Percentiles rank a stretch among this genome's conserved stretches.
These are phyloP conservation scores for Ameiurus melas DNA, from an alignment of 2,113 vertebrate species.

Conservation along the genomic window DNA sequence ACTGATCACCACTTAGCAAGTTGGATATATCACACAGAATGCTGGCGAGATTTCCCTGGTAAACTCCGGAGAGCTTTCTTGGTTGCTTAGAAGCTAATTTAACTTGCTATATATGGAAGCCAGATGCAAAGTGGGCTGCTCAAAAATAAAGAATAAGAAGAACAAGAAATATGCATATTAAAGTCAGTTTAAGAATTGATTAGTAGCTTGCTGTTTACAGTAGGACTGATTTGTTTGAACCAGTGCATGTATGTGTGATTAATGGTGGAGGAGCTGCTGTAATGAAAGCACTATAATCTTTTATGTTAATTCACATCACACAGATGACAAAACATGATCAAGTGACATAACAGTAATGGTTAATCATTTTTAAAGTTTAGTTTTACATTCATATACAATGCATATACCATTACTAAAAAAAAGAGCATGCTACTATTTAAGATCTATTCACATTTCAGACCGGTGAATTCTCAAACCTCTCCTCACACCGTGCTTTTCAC, in stretches of 20 bases:
- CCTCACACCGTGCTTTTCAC: conserved; percentile 68
- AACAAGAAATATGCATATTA: not conserved
- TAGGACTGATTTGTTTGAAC: not conserved
- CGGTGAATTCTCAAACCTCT: not conserved
- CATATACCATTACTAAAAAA: not conserved
- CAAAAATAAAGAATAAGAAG: not conserved
- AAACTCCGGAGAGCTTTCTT: not conserved
- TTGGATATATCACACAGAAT: not conserved
- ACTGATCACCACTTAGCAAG: not conserved
- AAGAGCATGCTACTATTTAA: not conserved
- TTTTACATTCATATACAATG: not conserved
- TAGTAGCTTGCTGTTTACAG: not conserved
- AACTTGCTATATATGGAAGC: not conserved
- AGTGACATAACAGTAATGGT: not conserved
- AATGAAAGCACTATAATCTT: not conserved
- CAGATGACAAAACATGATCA: not conserved
- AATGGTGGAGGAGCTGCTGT: not conserved
- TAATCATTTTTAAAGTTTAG: not conserved
- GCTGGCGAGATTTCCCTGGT: not conserved
- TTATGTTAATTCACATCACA: conserved; percentile 13
- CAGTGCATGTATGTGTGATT: not conserved
- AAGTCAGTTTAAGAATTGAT: not conserved
- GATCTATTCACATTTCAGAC: not conserved
- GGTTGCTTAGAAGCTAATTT: not conserved
- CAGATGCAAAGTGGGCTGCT: not conserved